Base-by-base conservation (phyloP, 2,797 vertebrate genomes). In the Coregonus ussuriensis region DNA sequence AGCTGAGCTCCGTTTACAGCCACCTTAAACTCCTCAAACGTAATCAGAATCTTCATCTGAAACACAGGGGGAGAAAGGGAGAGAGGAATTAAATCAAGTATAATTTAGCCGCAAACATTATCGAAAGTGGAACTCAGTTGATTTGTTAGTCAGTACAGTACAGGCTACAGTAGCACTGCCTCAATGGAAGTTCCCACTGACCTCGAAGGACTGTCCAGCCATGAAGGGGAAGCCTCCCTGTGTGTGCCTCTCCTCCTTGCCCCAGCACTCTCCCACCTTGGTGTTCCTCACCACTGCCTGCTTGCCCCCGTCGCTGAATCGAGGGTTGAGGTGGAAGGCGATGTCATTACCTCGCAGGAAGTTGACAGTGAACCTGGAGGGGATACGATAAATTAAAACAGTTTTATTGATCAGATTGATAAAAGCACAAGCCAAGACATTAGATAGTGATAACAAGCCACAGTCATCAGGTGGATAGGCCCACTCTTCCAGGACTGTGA, bases 1-100 rank as follows among this genome's bases (percentile, higher is more conserved):
- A 96, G 14, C 4, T 96, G 95, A 13, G 93, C 92, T 1, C 96
- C 96, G 1, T 98, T 95, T 74, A 96, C 95, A 0, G 94, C 95
- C 72, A 99, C 94, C 88, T 96, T 96, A 90, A 96, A 97, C n/a
- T 94, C 86, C n/a, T 89, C 92, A 0, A 85, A 81, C 1, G 89
- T 92, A 87, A 93, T 93, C 78, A 95, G 87, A 87, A 95, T 93
- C 91, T 95, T 95, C 92, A 95, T 95, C 95, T 95, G 59, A 25
- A 47, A 47, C 41, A 47, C 41, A 47, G 59, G 21, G 3, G 59
- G 59, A 21, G 21, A 47, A 47, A 47, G 21, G 59, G 59, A 25
- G 59, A 25, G 59, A 13, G 59, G 7, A 63, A 25, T 29, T 11
- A 13, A 13, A 47, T 13, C 11, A 3, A 47, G 9, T 47, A 2